A percentile compares a stretch with the other conserved stretches of the same genome.
These are phyloP conservation scores for Meloidogyne floridensis DNA, from an alignment of 1,140 invertebrate species.

Conservation along the genomic window DNA sequence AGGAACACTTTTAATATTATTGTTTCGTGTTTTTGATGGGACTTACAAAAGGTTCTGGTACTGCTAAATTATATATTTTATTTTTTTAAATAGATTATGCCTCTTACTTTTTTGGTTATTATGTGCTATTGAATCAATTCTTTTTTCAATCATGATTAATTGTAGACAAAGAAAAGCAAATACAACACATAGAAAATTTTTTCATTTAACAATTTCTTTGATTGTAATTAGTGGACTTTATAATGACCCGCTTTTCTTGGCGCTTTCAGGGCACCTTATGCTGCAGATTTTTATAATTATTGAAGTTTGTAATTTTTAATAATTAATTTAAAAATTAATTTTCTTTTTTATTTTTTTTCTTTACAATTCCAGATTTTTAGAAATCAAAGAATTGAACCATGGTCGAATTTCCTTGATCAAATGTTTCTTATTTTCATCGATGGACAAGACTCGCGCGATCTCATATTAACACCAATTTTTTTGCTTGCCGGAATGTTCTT, in stretches of 20 bases:
- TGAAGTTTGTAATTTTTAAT: slow-evolving; percentile 41
- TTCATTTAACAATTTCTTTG: slow-evolving; percentile 56
- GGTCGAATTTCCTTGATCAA: slow-evolving; percentile 35
- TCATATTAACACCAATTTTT: slow-evolving; percentile 56
- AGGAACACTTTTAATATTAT: slow-evolving; percentile 10
- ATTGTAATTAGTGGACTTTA: slow-evolving; percentile 47
- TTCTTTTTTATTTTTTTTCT: not conserved
- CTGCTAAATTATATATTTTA: not conserved
- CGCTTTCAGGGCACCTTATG: slow-evolving; percentile 46
- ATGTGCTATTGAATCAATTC: slow-evolving; percentile 45
- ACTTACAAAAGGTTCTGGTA: slow-evolving; percentile 25
- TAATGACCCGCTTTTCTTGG: slow-evolving; percentile 49
- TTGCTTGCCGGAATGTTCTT: slow-evolving; percentile 54
- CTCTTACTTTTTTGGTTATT: slow-evolving; percentile 56
- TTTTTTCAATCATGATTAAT: slow-evolving; percentile 41
- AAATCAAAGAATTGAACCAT: slow-evolving; percentile 42
- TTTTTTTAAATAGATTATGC: slow-evolving; percentile 47
- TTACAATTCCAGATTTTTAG: slow-evolving; percentile 46
- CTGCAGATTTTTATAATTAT: slow-evolving; percentile 54
- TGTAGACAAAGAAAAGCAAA: slow-evolving; percentile 12
- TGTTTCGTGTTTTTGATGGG: slow-evolving; percentile 38
- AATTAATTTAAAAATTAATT: slow-evolving; percentile 12
- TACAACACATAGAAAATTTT: slow-evolving; percentile 56
- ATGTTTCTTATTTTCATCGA: slow-evolving; percentile 52
- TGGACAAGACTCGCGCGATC: slow-evolving; percentile 48